Percentiles rank a stretch among this genome's conserved stretches.
These are phyloP conservation scores for Tachina grossa DNA, from an alignment of 2,888 invertebrate species.

Conservation along the genomic window DNA sequence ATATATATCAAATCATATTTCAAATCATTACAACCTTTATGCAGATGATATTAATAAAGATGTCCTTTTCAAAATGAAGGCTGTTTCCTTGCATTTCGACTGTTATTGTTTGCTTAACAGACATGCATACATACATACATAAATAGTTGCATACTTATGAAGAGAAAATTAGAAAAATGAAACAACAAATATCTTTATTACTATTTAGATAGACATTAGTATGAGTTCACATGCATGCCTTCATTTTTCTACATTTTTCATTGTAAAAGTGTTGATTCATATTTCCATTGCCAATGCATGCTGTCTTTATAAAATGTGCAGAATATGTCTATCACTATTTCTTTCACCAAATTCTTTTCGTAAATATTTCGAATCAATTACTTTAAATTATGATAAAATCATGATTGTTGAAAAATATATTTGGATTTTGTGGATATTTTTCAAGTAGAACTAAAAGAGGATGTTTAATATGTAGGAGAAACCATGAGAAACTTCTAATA, in stretches of 20 bases:
- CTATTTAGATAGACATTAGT: conserved; percentile 43
- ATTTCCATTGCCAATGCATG: conserved; percentile 6
- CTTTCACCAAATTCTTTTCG: conserved; percentile 27
- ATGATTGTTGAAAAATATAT: conserved; percentile 46
- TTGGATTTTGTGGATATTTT: not conserved
- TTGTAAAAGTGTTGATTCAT: conserved; percentile 65
- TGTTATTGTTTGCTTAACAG: not conserved
- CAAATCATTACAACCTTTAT: conserved; percentile 41
- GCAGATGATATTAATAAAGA: conserved; percentile 65
- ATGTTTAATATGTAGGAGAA: not conserved
- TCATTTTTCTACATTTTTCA: not conserved
- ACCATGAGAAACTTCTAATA: no score
- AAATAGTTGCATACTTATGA: not conserved
- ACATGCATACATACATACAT: not conserved
- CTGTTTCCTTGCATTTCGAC: conserved; percentile 12
- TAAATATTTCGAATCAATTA: conserved; percentile 28
- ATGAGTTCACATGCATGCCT: conserved; percentile 29
- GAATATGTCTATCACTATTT: conserved; percentile 21
- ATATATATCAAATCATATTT: conserved; percentile 12
- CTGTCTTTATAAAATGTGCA: conserved; percentile 24
- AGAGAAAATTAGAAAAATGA: conserved; percentile 41
- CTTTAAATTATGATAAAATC: conserved; percentile 43
- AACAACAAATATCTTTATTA: conserved; percentile 49
- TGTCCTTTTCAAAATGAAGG: conserved; percentile 59
- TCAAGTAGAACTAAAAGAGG: not conserved